Conservation (phyloP, 2,888 invertebrate species). For the Acleris cristana region DNA sequence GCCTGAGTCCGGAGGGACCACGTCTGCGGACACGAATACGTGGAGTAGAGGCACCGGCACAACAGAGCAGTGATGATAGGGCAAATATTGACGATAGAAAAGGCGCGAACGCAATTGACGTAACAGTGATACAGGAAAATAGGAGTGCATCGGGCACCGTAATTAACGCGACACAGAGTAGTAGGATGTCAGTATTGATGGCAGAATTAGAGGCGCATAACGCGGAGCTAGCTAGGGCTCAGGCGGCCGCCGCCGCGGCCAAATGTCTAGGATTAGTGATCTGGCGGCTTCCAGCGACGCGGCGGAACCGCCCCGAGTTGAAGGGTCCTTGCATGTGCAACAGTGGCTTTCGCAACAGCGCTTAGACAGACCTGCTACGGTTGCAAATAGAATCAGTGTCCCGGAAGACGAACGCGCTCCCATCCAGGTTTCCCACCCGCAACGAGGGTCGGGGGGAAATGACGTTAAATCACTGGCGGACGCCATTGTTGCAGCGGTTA, state of each 20-base stretch:
- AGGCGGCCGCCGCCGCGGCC: background rate
- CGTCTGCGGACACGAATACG: background rate
- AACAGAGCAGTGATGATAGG: too few relatives aligned
- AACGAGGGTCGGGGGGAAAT: too few relatives aligned
- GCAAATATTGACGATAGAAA: too few relatives aligned
- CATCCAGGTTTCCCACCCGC: too few relatives aligned
- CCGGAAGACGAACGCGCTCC: background rate
- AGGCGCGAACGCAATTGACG: too few relatives aligned
- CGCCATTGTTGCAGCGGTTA: too few relatives aligned
- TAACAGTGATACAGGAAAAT: too few relatives aligned
- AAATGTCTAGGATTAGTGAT: background rate
- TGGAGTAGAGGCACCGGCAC: background rate
- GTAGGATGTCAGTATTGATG: background rate
- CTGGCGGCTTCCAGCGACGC: background rate
- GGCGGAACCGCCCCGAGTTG: background rate
- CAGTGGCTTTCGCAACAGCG: background rate
- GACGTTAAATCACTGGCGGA: too few relatives aligned
- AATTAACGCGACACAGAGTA: background rate
- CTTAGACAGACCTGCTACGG: background rate
- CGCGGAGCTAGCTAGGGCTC: background rate
- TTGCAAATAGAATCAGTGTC: background rate
- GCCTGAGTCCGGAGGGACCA: background rate
- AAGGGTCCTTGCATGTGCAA: background rate
- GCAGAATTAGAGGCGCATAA: conserved; percentile 1
- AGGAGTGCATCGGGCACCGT: background rate